Evolutionary conservation across 1,140 invertebrate genomes (phyloP).

Genomic region (Steinernema feltiae): DNA sequence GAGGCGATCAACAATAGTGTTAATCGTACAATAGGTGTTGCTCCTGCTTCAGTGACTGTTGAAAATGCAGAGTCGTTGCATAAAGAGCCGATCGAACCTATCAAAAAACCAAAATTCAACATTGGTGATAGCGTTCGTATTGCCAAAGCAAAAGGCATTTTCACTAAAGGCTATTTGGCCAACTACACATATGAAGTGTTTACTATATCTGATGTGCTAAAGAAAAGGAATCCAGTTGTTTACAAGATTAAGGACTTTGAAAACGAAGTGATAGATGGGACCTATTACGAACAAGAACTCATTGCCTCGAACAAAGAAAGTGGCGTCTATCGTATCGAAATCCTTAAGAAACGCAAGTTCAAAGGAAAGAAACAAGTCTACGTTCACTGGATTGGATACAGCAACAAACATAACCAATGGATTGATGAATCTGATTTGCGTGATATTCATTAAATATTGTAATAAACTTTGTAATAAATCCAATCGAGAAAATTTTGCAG

Average conservation of each 20-base stretch:
- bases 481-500: too few species aligned
- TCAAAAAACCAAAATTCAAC: neutral
- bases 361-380: neutral
- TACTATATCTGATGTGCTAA: neutral
- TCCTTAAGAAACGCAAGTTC: neutral
- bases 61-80: neutral
- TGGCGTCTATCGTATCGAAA: neutral
- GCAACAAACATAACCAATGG: neutral
- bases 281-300: neutral
- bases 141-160: neutral
- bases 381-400: neutral
- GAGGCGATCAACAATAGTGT: neutral
- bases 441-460: neutral
- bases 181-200: neutral
- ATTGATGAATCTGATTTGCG: neutral
- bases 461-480: too few species aligned
- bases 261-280: neutral
- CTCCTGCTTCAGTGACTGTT: neutral
- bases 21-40: neutral
- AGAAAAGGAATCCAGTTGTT: neutral
- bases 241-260: neutral
- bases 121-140: neutral
- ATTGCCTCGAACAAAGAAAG: neutral
- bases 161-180: neutral
- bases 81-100: neutral